Conservation (phyloP, 2,797 vertebrate genomes). For the Pseudomugil tenellus region DNA sequence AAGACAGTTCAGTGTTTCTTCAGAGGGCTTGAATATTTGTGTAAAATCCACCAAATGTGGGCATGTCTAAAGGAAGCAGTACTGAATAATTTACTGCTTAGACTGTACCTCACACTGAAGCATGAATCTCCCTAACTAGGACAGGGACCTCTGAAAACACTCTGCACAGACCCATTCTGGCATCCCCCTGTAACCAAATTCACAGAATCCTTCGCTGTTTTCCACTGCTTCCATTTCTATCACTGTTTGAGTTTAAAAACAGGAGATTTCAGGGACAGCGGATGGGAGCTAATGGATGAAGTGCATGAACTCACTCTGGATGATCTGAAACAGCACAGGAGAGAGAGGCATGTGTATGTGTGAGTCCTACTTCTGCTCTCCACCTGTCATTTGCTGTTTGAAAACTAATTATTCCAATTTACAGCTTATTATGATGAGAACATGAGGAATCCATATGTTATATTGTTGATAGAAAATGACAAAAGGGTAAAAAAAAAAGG, state of each 20-base stretch:
- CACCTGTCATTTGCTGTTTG: conserved; percentile 48
- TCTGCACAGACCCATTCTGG: conserved; percentile 35
- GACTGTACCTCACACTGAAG: conserved; percentile 64
- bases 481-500: conserved; percentile 47
- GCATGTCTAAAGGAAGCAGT: conserved; percentile 64
- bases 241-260: conserved; percentile 58
- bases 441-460: conserved; percentile 12
- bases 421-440: conserved; percentile 18
- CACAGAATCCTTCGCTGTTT: conserved; percentile 45
- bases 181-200: conserved; percentile 47
- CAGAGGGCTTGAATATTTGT: conserved; percentile 27
- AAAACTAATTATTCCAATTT: conserved; percentile 24
- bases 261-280: conserved; percentile 37
- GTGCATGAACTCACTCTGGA: conserved; percentile 27
- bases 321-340: conserved; percentile 39
- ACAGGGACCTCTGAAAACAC: conserved; percentile 64
- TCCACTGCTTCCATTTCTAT: conserved; percentile 19
- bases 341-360: conserved; percentile 29
- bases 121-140: conserved; percentile 71
- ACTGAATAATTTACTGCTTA: conserved; percentile 79
- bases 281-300: conserved; percentile 45
- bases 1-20: conserved; percentile 29
- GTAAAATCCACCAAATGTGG: conserved; percentile 48
- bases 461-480: conserved; percentile 49
- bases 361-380: conserved; percentile 3